These are phyloP conservation scores for Malurus alboscapulatus DNA, from an alignment of 2,113 vertebrate genomes.

Conservation along the genomic window DNA sequence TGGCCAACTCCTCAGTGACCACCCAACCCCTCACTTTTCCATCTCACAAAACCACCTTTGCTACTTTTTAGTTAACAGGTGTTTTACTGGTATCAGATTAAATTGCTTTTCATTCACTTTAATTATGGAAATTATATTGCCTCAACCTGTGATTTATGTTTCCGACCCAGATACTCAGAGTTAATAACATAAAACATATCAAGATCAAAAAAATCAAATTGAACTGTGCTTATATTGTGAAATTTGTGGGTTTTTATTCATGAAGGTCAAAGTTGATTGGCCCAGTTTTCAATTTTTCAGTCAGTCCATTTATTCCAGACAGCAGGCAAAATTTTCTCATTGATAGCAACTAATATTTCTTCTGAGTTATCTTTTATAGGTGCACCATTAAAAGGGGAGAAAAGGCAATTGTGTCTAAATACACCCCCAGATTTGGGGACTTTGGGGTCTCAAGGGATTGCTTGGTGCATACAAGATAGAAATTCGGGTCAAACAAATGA, in stretches of 20 bases:
- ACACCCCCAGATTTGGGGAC: not conserved
- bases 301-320: not conserved
- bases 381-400: not conserved
- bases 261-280: not conserved
- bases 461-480: not conserved
- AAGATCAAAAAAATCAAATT: not conserved
- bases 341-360: conserved; percentile 35
- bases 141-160: not conserved
- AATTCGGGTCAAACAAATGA: not conserved
- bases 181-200: not conserved
- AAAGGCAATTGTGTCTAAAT: conserved; percentile 10
- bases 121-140: not conserved
- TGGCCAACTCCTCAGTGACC: not conserved
- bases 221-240: not conserved
- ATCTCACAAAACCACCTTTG: not conserved
- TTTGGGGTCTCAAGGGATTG: not conserved
- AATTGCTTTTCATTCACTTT: not conserved
- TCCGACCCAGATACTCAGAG: not conserved
- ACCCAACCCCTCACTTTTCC: accelerated
- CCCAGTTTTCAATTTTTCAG: not conserved
- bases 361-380: conserved; percentile 27
- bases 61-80: not conserved
- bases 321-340: not conserved
- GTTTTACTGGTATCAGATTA: not conserved
- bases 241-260: not conserved